Base-by-base conservation (phyloP, 2,113 vertebrate genomes). In the Hippotragus niger region DNA sequence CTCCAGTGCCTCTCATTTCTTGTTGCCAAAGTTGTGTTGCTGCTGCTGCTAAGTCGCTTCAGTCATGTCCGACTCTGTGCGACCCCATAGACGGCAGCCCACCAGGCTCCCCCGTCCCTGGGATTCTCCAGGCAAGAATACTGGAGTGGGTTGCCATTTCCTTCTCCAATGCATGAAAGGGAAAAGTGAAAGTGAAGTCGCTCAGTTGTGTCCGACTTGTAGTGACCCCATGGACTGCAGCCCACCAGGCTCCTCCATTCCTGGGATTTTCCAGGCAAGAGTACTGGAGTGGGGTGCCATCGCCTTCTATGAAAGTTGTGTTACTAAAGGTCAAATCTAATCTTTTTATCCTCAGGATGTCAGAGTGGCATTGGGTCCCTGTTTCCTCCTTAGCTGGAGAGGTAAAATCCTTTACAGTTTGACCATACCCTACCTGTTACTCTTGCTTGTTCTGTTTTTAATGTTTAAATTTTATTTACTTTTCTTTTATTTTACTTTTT, bases 1-100 rank as follows among this genome's bases (percentile, higher is more conserved):
- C 40, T 71, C 52, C 36, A 12, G 36, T 43, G 0, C 74, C 33
- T 95, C 58, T 93, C 36, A 45, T 62, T 64, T 60, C 23, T 82
- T 55, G 50, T 94, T 96, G 67, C 76, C 64, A 60, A 67, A 85
- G 40, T 97, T 95, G 36, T 62, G 58, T 85, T 94, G 60, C 60
- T 33, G 60, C 31, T 62, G 60, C 60, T 62, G 60, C 60, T 62
- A 62, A 62, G 60, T 62, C 0, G 13, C 31, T 33, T 64, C 60
- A 64, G 31, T 64, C 3, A 1, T 64, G 31, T 64, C 60, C 1
- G 14, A 64, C 60, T 64, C 31, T 31, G 13, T 62, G 29, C 2
- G 29, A 62, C 60, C 60, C 29, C 58, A 62, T 1, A 62, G 58
- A 62, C 2, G 5, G 58, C 58, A 62, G 60, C 60, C 60, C 60